These are phyloP conservation scores for Sylvicapra grimmia DNA, from an alignment of 2,113 vertebrate genomes.

Conservation along the genomic window DNA sequence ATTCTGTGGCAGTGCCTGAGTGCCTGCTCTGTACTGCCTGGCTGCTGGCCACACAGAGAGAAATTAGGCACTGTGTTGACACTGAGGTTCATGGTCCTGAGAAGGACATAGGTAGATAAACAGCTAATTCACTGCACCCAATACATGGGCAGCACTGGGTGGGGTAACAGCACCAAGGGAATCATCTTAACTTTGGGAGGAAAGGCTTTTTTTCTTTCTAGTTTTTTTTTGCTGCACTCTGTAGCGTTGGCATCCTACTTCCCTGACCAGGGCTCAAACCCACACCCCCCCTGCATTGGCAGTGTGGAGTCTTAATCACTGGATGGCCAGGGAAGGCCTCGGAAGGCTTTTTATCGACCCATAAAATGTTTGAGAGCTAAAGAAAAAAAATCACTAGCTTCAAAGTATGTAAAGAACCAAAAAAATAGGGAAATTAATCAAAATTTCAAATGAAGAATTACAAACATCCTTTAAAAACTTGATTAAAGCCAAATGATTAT, in stretches of 20 bases:
- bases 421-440: not conserved
- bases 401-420: not conserved
- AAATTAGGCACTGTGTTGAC: not conserved
- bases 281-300: not conserved
- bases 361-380: not conserved
- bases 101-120: not conserved
- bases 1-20: not conserved
- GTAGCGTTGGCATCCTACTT: not conserved
- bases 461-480: not conserved
- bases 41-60: not conserved
- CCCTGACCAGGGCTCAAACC: not conserved
- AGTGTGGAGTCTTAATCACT: not conserved
- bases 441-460: not conserved
- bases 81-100: not conserved
- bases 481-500: not conserved
- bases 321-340: not conserved
- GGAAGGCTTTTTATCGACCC: not conserved
- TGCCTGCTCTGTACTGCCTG: not conserved
- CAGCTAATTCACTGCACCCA: not conserved
- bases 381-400: not conserved
- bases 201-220: not conserved
- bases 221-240: not conserved
- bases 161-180: no score
- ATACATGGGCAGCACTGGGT: rapidly evolving
- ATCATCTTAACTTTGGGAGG: not conserved